Evolutionary conservation across 2,888 invertebrate genomes (phyloP).

Genomic region (Machimus rusticus): DNA sequence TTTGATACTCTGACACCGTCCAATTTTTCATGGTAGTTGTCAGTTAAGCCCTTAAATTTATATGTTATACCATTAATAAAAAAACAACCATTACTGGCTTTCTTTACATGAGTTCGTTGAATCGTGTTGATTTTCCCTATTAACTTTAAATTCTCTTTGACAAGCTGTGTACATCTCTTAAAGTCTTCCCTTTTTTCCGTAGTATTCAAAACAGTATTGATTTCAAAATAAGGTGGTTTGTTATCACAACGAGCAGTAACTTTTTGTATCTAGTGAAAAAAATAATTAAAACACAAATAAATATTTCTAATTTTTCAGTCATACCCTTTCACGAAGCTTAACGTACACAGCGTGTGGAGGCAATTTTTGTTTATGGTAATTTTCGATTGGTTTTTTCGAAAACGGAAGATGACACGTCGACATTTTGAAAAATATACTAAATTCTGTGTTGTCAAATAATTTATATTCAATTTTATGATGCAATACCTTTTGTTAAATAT

Average conservation of each 20-base stretch:
- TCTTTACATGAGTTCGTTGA: not conserved
- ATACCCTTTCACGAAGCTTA: not conserved
- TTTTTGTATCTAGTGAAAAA: not conserved
- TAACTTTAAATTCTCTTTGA: not conserved
- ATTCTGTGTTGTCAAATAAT: no score
- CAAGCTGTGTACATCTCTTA: not conserved
- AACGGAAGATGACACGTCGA: no score
- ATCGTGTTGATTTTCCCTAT: conserved; percentile 5
- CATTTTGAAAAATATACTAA: no score
- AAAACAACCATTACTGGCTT: not conserved
- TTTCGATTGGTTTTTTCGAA: no score
- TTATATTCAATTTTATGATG: no score
- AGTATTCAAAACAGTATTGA: not conserved
- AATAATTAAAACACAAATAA: not conserved
- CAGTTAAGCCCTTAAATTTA: not conserved
- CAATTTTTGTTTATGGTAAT: no score
- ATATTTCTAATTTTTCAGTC: not conserved
- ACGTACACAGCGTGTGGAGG: no score
- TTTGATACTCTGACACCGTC: not conserved
- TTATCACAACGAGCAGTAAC: not conserved
- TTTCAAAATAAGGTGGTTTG: not conserved
- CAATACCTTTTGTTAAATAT: no score
- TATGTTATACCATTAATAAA: not conserved
- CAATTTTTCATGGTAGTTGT: not conserved
- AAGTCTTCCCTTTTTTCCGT: not conserved